These are phyloP conservation scores for Bettongia penicillata DNA, from an alignment of 2,113 vertebrate genomes.

Conservation along the genomic window DNA sequence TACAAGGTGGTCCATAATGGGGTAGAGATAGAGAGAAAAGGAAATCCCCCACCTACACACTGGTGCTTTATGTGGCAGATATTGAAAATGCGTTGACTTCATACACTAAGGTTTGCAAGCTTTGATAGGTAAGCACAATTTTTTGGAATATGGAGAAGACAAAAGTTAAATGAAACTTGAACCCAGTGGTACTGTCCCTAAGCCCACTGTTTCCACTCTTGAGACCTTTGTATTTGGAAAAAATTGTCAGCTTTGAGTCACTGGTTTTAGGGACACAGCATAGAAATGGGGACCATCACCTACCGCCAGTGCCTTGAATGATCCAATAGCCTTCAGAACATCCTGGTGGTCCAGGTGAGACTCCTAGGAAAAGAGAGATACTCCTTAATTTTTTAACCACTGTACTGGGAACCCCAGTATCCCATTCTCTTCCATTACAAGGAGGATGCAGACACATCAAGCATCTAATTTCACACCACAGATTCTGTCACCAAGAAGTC, in stretches of 20 bases:
- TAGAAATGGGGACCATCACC: conserved; percentile 81
- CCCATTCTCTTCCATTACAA: conserved; percentile 3
- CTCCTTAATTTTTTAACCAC: neutral
- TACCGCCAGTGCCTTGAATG: conserved; percentile 96
- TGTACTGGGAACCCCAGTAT: conserved; percentile 12
- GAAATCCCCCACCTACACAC: conserved; percentile 63
- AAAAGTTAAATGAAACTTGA: conserved; percentile 62
- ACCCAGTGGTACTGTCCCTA: conserved; percentile 51
- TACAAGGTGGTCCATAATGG: conserved; percentile 42
- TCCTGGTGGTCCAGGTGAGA: conserved; percentile 95
- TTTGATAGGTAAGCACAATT: conserved; percentile 49
- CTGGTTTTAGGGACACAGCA: conserved; percentile 66
- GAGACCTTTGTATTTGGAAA: conserved; percentile 74
- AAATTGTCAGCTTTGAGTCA: conserved; percentile 76
- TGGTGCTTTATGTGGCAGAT: conserved; percentile 67
- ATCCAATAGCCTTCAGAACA: conserved; percentile 89
- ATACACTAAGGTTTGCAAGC: conserved; percentile 30
- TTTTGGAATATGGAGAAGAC: neutral
- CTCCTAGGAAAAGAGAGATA: conserved; percentile 87
- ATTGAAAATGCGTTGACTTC: conserved; percentile 66
- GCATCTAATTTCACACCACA: neutral
- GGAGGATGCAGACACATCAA: conserved; percentile 8
- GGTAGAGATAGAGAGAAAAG: conserved; percentile 71
- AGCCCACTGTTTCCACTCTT: conserved; percentile 79
- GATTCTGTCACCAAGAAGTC: conserved; percentile 32